Conservation (phyloP, 2,888 invertebrate species). For the Eurytoma adleriae region DNA sequence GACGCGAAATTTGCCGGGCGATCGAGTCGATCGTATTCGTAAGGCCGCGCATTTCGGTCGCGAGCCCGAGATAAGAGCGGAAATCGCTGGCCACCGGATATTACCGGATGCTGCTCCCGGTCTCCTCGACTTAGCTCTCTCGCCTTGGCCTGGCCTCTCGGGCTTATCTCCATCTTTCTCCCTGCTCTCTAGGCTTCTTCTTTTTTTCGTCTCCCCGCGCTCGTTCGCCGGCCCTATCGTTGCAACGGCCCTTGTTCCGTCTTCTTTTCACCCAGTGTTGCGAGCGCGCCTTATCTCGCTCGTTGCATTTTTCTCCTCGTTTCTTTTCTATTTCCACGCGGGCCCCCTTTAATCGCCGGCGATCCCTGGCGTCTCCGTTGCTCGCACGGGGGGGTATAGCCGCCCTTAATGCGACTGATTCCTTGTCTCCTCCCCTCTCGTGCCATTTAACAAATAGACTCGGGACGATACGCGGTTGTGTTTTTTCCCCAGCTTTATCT, state of each 20-base stretch:
- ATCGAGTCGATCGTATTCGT: too few relatives aligned
- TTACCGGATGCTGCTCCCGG: conserved; percentile 38
- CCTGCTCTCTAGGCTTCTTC: not conserved
- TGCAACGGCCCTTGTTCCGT: conserved; percentile 13
- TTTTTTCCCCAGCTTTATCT: too few relatives aligned
- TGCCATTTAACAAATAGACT: conserved; percentile 16
- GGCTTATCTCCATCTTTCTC: conserved; percentile 18
- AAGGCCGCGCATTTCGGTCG: conserved; percentile 22
- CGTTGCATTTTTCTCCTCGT: conserved; percentile 51
- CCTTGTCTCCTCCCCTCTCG: not conserved
- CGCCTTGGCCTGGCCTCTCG: not conserved
- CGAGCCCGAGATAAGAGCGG: conserved; percentile 1
- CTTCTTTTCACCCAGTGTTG: not conserved
- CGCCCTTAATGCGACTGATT: not conserved
- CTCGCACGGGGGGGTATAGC: not conserved
- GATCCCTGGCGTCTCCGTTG: not conserved
- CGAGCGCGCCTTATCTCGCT: conserved; percentile 6
- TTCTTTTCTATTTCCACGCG: conserved; percentile 43
- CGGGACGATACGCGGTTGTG: too few relatives aligned
- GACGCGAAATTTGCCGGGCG: conserved; percentile 8
- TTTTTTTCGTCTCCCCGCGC: not conserved
- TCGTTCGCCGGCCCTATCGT: conserved; percentile 5
- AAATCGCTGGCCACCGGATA: conserved; percentile 49
- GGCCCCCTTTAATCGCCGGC: not conserved
- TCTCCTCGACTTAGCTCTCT: conserved; percentile 12